Evolutionary conservation across 53 echinoderm and acorn worm genomes (phyloP), one percentile per base, ranked within the genome.

Genomic region (Hippasteria phrygiana): DNA sequence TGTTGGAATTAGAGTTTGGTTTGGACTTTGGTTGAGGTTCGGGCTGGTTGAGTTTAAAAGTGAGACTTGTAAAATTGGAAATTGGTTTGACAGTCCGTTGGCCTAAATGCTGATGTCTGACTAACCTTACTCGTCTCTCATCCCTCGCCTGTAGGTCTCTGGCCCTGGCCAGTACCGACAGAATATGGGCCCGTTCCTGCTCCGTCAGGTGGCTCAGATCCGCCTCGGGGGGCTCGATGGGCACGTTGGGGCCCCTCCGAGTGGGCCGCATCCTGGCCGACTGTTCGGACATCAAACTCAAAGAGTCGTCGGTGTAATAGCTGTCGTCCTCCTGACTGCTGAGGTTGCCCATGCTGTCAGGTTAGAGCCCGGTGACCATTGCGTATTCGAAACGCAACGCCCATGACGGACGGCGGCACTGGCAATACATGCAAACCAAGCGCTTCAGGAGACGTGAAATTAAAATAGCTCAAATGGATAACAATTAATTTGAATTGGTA

Each of bases 191-290:
- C 22, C 94, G 75, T 73, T 97, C 98, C 74, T 97, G 95, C 20
- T 94, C 94, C 17, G 96, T 97, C 36, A 97, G 75, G 53, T 97
- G 98, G 55, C 96, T 96, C 35, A 97, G 71, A 78, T 97, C 98
- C 17, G 98, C 98, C 38, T 94, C 96, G 3, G 94, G 91, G 27
- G 81, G 73, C 20, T 90, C 90, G 47, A 67, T 73, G 39, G 94
- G 94, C 35, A 62, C 65, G 34, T 89, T 64, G 55, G 84, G 89
- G 20, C 77, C 78, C 22, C 77, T 59, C 16, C 34, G 33, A 6
- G 73, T 66, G 26, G 87, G 87, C 62, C 80, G 54, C 91, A 79
- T 87, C 36, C 87, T 72, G 35, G 91, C 87, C 29, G 72, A 73
- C 46, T 27, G 87, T 71, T 87, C 73, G 0, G 87, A 87, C 81